These are phyloP conservation scores for Chelonia mydas DNA, from an alignment of 2,797 vertebrate species.

Conservation along the genomic window DNA sequence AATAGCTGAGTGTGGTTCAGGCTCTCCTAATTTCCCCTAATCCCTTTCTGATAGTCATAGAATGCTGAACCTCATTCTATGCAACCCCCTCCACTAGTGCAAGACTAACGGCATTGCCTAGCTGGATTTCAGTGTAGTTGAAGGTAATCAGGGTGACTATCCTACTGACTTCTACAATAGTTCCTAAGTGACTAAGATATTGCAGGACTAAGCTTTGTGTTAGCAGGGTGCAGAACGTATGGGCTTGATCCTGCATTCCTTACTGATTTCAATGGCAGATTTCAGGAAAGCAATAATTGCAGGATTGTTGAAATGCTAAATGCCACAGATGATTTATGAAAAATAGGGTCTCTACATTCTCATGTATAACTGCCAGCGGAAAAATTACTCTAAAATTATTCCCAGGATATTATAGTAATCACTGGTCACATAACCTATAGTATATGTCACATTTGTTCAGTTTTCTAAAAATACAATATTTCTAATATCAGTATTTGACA, in stretches of 20 bases:
- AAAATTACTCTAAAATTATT: neutral
- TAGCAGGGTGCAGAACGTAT: neutral
- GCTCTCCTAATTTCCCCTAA: neutral
- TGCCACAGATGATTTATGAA: neutral
- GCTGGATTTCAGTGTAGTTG: neutral
- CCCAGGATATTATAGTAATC: neutral
- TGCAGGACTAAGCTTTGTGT: neutral
- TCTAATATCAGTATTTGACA: neutral
- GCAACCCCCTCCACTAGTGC: fast-evolving
- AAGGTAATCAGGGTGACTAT: neutral
- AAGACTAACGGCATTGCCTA: neutral
- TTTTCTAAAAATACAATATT: neutral
- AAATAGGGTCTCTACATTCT: neutral
- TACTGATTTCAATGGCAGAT: too few species aligned
- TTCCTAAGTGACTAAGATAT: neutral
- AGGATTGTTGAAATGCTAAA: neutral
- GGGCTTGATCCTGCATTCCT: neutral
- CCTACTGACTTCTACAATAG: neutral
- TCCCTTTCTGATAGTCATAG: neutral
- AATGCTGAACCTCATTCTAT: neutral
- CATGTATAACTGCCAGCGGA: neutral
- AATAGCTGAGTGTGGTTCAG: neutral
- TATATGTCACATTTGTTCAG: neutral
- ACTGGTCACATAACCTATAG: neutral
- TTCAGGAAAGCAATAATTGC: neutral